Percentiles rank a stretch among this genome's conserved stretches.
phyloP scores from a whole-genome alignment of 2,888 invertebrate species.

The Leuctra nigra region DNA sequence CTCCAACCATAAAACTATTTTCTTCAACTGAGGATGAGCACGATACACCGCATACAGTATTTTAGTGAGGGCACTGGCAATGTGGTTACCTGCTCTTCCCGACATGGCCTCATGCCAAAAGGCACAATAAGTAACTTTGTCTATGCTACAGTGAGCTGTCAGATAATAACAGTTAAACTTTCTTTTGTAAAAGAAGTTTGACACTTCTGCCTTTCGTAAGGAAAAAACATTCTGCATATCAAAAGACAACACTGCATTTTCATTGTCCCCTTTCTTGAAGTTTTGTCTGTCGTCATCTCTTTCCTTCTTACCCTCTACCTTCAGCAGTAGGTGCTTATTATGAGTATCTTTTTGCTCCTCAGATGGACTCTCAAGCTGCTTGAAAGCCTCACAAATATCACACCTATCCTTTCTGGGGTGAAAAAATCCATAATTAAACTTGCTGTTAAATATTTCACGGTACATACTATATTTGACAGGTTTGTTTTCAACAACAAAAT shows the following conservation, averaged over 20 bases:
- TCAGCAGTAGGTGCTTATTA: not conserved
- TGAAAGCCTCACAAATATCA: conserved; percentile 27
- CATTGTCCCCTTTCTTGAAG: not conserved
- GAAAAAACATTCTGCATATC: not conserved
- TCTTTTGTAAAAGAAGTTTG: not conserved
- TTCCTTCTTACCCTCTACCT: not conserved
- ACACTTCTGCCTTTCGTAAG: not conserved
- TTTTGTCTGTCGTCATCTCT: not conserved
- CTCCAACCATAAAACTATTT: conserved; percentile 27
- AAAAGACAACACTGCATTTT: not conserved
- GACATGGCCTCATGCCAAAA: conserved; percentile 1
- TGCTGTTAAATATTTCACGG: conserved; percentile 27
- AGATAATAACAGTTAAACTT: not conserved
- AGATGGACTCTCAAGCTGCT: not conserved
- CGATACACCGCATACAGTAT: not conserved
- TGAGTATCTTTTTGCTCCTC: not conserved
- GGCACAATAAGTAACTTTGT: not conserved
- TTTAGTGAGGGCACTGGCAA: not conserved
- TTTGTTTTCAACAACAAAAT: conserved; percentile 24
- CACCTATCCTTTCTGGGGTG: conserved; percentile 31
- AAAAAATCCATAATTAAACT: conserved; percentile 29
- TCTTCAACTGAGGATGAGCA: conserved; percentile 18
- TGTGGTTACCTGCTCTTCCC: conserved; percentile 2
- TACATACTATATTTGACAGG: conserved; percentile 27
- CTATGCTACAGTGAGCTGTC: not conserved